Base-by-base conservation (phyloP, 2,797 vertebrate species). In the Cynodonichthys magdalenae region DNA sequence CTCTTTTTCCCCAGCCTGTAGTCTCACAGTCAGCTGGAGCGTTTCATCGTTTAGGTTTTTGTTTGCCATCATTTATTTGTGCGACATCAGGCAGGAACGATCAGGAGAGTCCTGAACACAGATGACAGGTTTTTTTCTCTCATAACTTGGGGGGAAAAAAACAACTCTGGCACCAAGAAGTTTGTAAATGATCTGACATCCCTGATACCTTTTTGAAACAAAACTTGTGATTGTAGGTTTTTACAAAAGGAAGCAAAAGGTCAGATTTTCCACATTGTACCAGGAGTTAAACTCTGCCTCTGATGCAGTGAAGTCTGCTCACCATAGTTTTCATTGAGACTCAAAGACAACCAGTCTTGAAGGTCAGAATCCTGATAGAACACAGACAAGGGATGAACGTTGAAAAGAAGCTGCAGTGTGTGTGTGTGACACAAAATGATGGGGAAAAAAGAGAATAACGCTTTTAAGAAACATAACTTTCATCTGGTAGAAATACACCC, bases 21-120 rank as follows among this genome's bases (percentile, higher is more conserved):
- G 45, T 52, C 82, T 79, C 19, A 88, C 82, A 31, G 82, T 88
- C 66, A 89, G 46, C 58, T 76, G 81, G 15, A 87, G 80, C 0
- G 82, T 75, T 75, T 82, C 77, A 57, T 82, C 75, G 2, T 69
- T 68, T 63, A 85, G n/a, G 52, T 74, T 67, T 50, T 70, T 24
- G 18, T 86, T 69, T 6, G 61, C 34, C 49, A 55, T 69, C 53
- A 67, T 81, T 11, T 65, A 52, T 58, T 53, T 50, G 0, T 15
- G 58, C 52, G 82, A 69, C 34, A 34, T 49, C 9, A 4, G 20
- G 6, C 50, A 39, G 18, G 68, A 68, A 15, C 0, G 11, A 42
- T 77, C 71, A 41, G 69, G 18, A 28, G 75, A 72, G 57, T 59
- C 71, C 88, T 88, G 49, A 59, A 77, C 2, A 57, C 24, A 79